A percentile compares a stretch with the other conserved stretches of the same genome.
Evolutionary conservation across 2,113 vertebrate species (phyloP).

Genomic region (Tyrannus savana): DNA sequence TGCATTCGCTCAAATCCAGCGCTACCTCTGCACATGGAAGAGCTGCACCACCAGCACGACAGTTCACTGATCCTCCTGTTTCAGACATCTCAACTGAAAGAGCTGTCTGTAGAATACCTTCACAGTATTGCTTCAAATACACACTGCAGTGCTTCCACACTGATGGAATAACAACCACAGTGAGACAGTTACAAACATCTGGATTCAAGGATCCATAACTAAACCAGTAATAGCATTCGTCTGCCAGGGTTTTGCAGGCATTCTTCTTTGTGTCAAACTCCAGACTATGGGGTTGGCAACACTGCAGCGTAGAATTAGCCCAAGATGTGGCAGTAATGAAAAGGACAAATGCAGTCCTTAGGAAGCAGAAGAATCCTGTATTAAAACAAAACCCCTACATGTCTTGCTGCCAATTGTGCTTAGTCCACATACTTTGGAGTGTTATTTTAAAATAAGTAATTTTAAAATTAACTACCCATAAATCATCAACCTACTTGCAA

Average conservation of each 20-base stretch:
- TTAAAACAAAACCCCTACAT: background rate
- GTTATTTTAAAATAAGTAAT: background rate
- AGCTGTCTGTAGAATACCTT: conserved; percentile 25
- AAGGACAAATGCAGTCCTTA: background rate
- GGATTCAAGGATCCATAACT: conserved; percentile 36
- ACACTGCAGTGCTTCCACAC: background rate
- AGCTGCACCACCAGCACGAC: background rate
- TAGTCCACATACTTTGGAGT: background rate
- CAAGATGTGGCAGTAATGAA: conserved; percentile 30
- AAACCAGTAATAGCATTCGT: background rate
- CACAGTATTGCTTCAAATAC: conserved; percentile 15
- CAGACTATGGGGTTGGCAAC: background rate
- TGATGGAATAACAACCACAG: conserved; percentile 44
- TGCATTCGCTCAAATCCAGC: background rate
- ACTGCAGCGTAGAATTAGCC: background rate
- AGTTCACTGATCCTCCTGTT: conserved; percentile 1
- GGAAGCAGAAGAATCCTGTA: background rate
- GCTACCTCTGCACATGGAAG: background rate
- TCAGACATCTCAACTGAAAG: conserved; percentile 34
- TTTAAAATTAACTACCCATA: background rate
- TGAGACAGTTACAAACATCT: conserved; percentile 34
- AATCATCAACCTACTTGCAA: background rate
- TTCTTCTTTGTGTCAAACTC: conserved; percentile 34
- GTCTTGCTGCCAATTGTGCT: background rate
- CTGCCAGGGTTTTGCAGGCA: conserved; percentile 28